Conservation (phyloP, 2,797 vertebrate species). For the Zenarchopterus dispar region DNA sequence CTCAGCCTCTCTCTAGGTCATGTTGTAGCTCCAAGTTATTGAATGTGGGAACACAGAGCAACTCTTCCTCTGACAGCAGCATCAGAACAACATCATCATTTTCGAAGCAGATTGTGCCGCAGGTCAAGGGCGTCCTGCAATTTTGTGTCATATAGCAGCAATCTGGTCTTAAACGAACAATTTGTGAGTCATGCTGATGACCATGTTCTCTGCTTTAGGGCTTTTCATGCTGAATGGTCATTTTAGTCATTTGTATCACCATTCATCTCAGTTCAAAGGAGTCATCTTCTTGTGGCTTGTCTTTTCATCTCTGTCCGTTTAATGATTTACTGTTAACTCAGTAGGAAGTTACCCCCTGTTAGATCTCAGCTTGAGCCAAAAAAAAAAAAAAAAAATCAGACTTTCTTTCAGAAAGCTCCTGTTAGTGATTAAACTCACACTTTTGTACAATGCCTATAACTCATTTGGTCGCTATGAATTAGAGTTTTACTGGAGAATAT, state of each 20-base stretch:
- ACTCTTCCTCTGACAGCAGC: slow-evolving; percentile 11
- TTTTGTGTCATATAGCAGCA: slow-evolving; percentile 28
- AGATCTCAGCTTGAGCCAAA: slow-evolving; percentile 36
- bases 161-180: slow-evolving; percentile 39
- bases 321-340: slow-evolving; percentile 35
- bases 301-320: slow-evolving; percentile 33
- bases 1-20: slow-evolving; percentile 22
- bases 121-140: slow-evolving; percentile 45
- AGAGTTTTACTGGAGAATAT: slow-evolving; percentile 51
- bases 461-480: slow-evolving; percentile 4
- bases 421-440: slow-evolving; percentile 54
- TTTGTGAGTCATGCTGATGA: slow-evolving; percentile 45
- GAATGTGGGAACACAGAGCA: slow-evolving; percentile 20
- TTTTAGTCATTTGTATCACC: slow-evolving; percentile 6
- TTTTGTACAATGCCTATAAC: slow-evolving; percentile 42
- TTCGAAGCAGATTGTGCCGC: slow-evolving; percentile 44
- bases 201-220: slow-evolving; percentile 13
- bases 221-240: slow-evolving; percentile 36
- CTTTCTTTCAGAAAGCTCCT: slow-evolving; percentile 59
- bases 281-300: slow-evolving; percentile 15
- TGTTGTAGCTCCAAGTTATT: slow-evolving; percentile 20
- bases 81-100: slow-evolving; percentile 31
- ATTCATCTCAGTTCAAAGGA: slow-evolving; percentile 22
- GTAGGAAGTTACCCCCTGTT: slow-evolving; percentile 34
- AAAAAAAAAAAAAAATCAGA: slow-evolving; percentile 51